Evolutionary conservation across 1,140 invertebrate species (phyloP), one percentile per base, ranked within the genome.

Genomic region (Drosophila baimaii): DNA sequence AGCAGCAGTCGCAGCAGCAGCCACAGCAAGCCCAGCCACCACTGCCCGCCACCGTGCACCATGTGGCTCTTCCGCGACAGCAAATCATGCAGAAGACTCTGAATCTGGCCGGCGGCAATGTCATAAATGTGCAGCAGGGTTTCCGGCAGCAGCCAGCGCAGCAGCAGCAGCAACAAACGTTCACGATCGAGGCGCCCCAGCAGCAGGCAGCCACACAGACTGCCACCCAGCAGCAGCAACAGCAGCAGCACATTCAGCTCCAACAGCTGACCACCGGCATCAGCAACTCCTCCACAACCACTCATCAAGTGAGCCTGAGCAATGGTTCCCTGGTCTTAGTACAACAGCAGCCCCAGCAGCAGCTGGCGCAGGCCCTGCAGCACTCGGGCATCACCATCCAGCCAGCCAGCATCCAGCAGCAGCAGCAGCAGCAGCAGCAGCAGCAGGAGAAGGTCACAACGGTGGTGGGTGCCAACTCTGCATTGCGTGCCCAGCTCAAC

Each of bases 301-400:
- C 90, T 7, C 90, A 91, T 54, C 91, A 91, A 54, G 83, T 91
- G 27, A 93, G 90, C 51, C 79, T 93, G 6, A 93, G 93, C 64
- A 94, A 94, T 25, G 93, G 93, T 12, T 92, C 93, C 5, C 92
- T 93, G 61, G 93, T 94, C 27, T 68, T 94, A 41, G 93, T 94
- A 47, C 93, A 94, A 80, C 93, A 94, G 66, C 93, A 93, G 35
- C 66, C 77, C 15, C 65, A 61, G 17, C 77, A 79, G 51, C 79
- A 82, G 9, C 61, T 78, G 71, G 69, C 81, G 5, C 81, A 89
- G 47, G 71, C 90, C 1, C 29, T 91, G 56, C 85, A 90, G 21
- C 78, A 91, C 55, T 84, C 90, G 7, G 90, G 90, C 13, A 91
- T 92, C 33, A 91, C 91, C 7, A 91, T 91, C 59, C 90, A 91